Conservation (phyloP, 2,113 vertebrate genomes). For the Phalacrocorax carbo region DNA sequence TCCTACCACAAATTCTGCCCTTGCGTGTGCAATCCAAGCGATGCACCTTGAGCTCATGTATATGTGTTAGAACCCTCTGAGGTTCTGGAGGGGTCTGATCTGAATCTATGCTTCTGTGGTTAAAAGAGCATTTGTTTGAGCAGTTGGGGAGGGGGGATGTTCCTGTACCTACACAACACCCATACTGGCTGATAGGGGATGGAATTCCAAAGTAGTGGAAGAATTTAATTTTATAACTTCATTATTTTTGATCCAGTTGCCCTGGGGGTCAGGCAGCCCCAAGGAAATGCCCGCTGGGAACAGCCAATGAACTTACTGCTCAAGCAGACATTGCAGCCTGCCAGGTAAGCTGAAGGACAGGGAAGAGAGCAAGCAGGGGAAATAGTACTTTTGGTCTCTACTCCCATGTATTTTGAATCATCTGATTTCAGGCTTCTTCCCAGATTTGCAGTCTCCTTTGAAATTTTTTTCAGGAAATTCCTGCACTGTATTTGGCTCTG, state of each 20-base stretch:
- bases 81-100: neutral
- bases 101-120: rapidly evolving
- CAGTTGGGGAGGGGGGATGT: no score
- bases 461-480: neutral
- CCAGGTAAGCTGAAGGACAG: constrained; percentile 69
- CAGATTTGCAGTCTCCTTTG: neutral
- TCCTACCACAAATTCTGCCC: neutral
- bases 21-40: no score
- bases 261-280: constrained; percentile 72
- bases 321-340: constrained; percentile 70
- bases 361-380: rapidly evolving
- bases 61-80: neutral
- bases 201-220: neutral
- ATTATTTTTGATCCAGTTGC: constrained; percentile 66
- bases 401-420: rapidly evolving
- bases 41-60: neutral
- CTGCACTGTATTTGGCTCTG: neutral
- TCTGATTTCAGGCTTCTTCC: neutral
- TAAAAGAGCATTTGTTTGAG: no score
- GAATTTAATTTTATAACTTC: neutral
- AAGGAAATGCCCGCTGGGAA: constrained; percentile 73
- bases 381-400: neutral
- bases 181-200: rapidly evolving
- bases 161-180: neutral
- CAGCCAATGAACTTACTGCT: constrained; percentile 72